Base-by-base conservation (phyloP, 2,797 vertebrate genomes). In the Thunnus albacares region DNA sequence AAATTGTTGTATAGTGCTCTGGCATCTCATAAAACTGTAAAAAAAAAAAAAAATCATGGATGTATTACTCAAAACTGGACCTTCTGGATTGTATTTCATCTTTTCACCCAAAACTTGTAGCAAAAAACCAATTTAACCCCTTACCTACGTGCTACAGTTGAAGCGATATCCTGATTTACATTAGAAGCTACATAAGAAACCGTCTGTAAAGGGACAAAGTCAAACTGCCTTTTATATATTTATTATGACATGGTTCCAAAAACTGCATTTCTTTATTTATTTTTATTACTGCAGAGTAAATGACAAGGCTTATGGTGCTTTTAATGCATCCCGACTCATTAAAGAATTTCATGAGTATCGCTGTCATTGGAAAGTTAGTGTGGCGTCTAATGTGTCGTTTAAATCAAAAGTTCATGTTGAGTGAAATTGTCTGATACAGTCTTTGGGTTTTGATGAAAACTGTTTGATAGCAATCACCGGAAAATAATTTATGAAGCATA, bases 361-460 rank as follows among this genome's bases (percentile, higher is more conserved):
- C 24, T 24, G 41, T 56, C 38, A 6, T 30, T 30, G 22, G 35
- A n/a, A 33, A 43, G 5, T 49, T 56, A 35, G 33, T 35, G 8
- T 35, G 49, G 28, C 28, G 28, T 30, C 28, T 7, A 43, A 33
- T 24, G 51, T 62, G 2, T 3, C 11, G 20, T 43, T 11, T 33
- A 53, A 72, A 66, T 60, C 55, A 58, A 65, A 65, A 53, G 49
- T 49, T 65, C 17, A 15, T 30, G 28, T 30, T 30, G 28, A 30
- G 28, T 30, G 28, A 30, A 30, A 30, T 30, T 30, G 24, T 24
- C 24, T 24, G 24, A 24, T 24, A 24, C 24, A 24, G 24, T 24
- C 24, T 24, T 24, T 24, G 24, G 24, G 24, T 24, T 24, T 24
- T 24, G 24, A 24, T 24, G 24, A 24, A 24, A 17, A 6, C 17